Base-by-base conservation (phyloP, 2,888 invertebrate genomes). In the Hoplodrina blanda region DNA sequence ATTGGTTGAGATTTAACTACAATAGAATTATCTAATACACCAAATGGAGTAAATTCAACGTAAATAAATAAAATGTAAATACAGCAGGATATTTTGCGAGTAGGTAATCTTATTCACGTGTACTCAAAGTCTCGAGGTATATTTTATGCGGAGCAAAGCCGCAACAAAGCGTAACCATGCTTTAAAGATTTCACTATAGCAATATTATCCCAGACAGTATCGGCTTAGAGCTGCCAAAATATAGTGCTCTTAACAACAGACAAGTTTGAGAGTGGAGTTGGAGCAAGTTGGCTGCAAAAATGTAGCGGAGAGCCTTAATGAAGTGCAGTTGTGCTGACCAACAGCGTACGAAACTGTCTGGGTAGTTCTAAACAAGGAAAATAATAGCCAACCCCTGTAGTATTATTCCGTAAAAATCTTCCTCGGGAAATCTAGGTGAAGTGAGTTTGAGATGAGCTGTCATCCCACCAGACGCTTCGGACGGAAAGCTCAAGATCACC, bases 251-350 rank as follows among this genome's bases (percentile, higher is more conserved):
- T 55, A 76, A 33, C 54, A 52, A 30, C 37, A 52, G 54, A 71
- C 62, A 57, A 66, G 63, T 70, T 66, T 49, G 33, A 52, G 52
- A 78, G 60, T 25, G 54, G 41, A 59, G 65, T 55, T 67, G 30
- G 57, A 55, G 44, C 54, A 61, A 73, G 65, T 78, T 69, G 30
- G 37, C 17, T 60, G 46, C 55, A 81, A 81, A 81, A 81, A 78
- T 67, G 62, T 62, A 46, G 46, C 46, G n/a, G 59, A 61, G 37
- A 33, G 37, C 49, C 20, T 46, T 78, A 82, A 60, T 64, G 61
- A 70, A 73, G 56, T 78, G 78, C 66, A 64, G 61, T 65, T 67
- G 54, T 56, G 44, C 57, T 73, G 61, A 66, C 68, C 52, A 44
- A 61, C n/a, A 50, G 54, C 19, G 19, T 46, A 78, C 25, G 13